Conservation (phyloP, 1,140 invertebrate genomes). For the Heliconius melpomene region DNA sequence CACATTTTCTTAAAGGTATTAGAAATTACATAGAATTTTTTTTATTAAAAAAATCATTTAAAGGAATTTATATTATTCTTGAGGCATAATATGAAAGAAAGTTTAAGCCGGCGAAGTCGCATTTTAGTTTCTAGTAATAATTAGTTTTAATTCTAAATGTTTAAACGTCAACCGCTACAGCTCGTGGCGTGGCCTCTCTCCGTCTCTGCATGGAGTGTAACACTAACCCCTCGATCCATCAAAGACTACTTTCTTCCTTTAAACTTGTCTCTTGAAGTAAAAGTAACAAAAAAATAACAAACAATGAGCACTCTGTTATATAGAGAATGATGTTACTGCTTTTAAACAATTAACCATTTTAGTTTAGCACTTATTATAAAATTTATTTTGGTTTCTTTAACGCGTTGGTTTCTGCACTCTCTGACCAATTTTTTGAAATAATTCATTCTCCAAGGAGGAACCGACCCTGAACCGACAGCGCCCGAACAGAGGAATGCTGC, state of each 20-base stretch:
- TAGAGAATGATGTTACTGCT: not conserved
- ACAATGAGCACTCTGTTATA: constrained; percentile 11
- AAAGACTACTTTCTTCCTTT: constrained; percentile 26
- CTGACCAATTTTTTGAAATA: too few species aligned
- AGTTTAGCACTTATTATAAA: too few species aligned
- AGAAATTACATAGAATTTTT: too few species aligned
- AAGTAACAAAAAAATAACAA: constrained; percentile 27
- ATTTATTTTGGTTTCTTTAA: too few species aligned
- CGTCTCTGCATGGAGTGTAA: not conserved
- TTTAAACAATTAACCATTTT: not conserved
- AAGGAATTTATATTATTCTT: too few species aligned
- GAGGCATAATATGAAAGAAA: too few species aligned
- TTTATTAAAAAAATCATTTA: too few species aligned
- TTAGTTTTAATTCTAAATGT: not conserved
- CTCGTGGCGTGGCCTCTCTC: not conserved
- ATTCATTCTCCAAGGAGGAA: too few species aligned
- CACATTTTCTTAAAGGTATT: too few species aligned
- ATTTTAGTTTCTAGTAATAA: too few species aligned
- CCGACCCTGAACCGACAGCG: not conserved
- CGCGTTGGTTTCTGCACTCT: too few species aligned
- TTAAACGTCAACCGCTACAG: not conserved
- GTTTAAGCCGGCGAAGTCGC: too few species aligned
- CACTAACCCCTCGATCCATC: constrained; percentile 24
- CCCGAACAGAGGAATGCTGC: not conserved
- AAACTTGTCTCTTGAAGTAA: constrained; percentile 19